A percentile compares a stretch with the other conserved stretches of the same genome.
Evolutionary conservation across 2,113 vertebrate genomes (phyloP).

Genomic region (Caranx melampygus): DNA sequence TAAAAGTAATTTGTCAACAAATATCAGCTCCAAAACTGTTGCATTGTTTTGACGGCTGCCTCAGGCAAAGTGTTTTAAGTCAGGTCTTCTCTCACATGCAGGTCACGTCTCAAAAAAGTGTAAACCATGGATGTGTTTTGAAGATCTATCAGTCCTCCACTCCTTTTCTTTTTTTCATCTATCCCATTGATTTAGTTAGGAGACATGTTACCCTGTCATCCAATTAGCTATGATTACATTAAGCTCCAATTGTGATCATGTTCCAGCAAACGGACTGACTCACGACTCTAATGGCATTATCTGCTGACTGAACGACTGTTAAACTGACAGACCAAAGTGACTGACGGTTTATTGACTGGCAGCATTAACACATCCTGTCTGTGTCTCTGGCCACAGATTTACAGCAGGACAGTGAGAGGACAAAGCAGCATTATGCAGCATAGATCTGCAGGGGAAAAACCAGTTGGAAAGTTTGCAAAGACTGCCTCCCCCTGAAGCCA

Average conservation of each 20-base stretch:
- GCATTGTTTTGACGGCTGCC: not conserved
- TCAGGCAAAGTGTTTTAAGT: not conserved
- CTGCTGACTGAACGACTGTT: not conserved
- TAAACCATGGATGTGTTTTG: not conserved
- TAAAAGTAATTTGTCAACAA: not conserved
- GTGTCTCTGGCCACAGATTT: not conserved
- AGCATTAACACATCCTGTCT: not conserved
- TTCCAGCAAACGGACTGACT: not conserved
- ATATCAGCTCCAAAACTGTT: not conserved
- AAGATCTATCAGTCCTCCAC: not conserved
- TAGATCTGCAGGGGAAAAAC: constrained; percentile 8
- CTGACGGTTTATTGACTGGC: not conserved
- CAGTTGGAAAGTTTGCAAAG: constrained; percentile 34
- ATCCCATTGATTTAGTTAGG: not conserved
- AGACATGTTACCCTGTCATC: not conserved
- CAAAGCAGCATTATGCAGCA: constrained; percentile 3
- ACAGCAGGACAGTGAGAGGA: constrained; percentile 9
- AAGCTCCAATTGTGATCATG: not conserved
- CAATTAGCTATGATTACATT: not conserved
- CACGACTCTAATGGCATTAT: not conserved
- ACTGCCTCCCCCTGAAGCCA: constrained; percentile 38
- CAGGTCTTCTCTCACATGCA: not conserved
- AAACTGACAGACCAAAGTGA: constrained; percentile 2
- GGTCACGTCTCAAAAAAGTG: no score
- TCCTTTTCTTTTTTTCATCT: not conserved